Percentiles rank a stretch among this genome's conserved stretches.
Evolutionary conservation across 2,113 vertebrate genomes (phyloP).

Genomic region (Larimichthys crocea): DNA sequence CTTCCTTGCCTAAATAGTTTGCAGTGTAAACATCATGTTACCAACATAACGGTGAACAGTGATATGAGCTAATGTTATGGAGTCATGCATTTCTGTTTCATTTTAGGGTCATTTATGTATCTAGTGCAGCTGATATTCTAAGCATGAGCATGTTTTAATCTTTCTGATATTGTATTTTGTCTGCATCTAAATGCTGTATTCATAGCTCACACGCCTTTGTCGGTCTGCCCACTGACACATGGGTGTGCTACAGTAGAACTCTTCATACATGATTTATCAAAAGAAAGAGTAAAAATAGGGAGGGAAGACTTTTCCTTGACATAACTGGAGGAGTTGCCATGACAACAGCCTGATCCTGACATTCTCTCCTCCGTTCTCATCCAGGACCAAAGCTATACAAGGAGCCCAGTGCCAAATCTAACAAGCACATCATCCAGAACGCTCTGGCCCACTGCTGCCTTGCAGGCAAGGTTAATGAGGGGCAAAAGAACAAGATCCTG

Average conservation of each 20-base stretch:
- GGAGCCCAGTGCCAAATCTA: conserved; percentile 98
- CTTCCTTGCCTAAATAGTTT: too few relatives aligned
- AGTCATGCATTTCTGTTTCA: not conserved
- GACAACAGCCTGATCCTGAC: conserved; percentile 40
- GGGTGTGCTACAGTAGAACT: not conserved
- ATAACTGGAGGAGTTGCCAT: conserved; percentile 49
- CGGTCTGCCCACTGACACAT: not conserved
- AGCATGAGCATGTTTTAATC: not conserved
- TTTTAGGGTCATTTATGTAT: not conserved
- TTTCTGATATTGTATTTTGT: not conserved
- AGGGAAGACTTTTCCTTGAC: conserved; percentile 20
- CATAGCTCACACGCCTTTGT: not conserved
- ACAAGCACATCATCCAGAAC: conserved; percentile 99
- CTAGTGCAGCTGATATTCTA: not conserved
- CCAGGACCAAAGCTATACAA: conserved; percentile 98
- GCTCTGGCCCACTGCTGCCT: conserved; percentile 97
- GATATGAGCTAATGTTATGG: not conserved
- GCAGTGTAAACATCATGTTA: not conserved
- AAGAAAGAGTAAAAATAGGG: conserved; percentile 14
- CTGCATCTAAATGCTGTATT: not conserved
- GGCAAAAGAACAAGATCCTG: conserved; percentile 97
- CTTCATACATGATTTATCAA: conserved; percentile 53
- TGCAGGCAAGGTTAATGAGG: conserved; percentile 98
- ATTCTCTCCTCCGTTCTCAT: conserved; percentile 29
- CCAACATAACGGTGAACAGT: not conserved